phyloP scores from a whole-genome alignment of 2,113 vertebrate genomes.

The Lophius piscatorius region DNA sequence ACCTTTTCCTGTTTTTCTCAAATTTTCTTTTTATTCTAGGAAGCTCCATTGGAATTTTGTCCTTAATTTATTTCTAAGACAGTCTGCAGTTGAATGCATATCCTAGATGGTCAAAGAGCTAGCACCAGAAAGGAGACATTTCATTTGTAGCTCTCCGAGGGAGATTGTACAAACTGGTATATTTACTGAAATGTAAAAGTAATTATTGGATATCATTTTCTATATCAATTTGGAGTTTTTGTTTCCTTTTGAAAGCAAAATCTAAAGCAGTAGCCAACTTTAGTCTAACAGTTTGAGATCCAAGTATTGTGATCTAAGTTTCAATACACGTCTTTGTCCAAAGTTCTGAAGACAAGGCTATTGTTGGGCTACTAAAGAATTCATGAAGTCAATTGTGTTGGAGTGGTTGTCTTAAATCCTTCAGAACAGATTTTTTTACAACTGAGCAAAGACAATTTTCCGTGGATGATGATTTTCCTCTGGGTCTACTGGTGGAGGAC shows the following conservation, averaged over 20 bases:
- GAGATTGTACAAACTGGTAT: slow-evolving; percentile 26
- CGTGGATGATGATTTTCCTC: too few species aligned
- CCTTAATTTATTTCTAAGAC: slow-evolving; percentile 55
- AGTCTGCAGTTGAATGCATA: slow-evolving; percentile 21
- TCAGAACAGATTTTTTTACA: too few species aligned
- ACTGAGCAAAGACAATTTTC: too few species aligned
- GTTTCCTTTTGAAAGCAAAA: background rate
- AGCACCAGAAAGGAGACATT: slow-evolving; percentile 22
- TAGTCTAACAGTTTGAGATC: background rate
- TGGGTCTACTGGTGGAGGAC: too few species aligned
- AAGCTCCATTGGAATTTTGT: slow-evolving; percentile 45
- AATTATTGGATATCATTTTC: background rate
- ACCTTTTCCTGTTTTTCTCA: background rate
- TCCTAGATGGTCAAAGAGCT: slow-evolving; percentile 45
- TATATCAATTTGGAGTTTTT: background rate
- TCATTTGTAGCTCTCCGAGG: slow-evolving; percentile 24
- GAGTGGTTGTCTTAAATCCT: background rate
- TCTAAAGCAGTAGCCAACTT: background rate
- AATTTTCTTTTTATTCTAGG: slow-evolving; percentile 27
- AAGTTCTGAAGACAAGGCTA: background rate
- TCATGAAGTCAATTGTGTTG: background rate
- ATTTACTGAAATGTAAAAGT: slow-evolving; percentile 28
- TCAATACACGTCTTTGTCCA: too few species aligned
- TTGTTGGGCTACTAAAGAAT: background rate
- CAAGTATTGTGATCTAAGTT: too few species aligned